Base-by-base conservation (phyloP, 2,113 vertebrate genomes). In the Steatornis caripensis region DNA sequence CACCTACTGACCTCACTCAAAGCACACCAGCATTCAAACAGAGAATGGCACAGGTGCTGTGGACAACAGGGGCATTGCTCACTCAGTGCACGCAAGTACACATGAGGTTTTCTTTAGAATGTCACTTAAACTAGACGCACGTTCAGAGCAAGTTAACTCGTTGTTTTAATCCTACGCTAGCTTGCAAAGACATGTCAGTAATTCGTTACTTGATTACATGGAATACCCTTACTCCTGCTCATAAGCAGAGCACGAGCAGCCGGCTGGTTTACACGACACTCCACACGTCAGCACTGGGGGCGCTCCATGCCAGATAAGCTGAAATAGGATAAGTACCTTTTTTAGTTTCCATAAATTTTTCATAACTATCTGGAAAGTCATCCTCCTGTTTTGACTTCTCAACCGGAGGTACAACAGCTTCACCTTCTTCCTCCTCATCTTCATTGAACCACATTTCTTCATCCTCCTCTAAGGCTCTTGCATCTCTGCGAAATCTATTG, bases 381-480 rank as follows among this genome's bases (percentile, higher is more conserved):
- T 99, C 99, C 84, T 99, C 99, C 80, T 99, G 97, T 80, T 99
- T 98, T 54, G 99, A 98, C 97, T 99, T 99, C 94, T 99, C 99
- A 64, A 97, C 97, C 15, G 98, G 97, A 87, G 98, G 97, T 51
- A 99, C 98, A 55, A 98, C 98, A 66, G 99, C 98, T 92, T 99
- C 99, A 3, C 98, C 98, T 81, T 99, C 99, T 4, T 99, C 99
- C 30, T 99, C 98, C 5, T 99, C 99, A 0, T 99, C 99, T 62
- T 99, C 99, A 89, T 99, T 99, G 97, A 99, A 99, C 99, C 99
- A 99, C 98, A 99, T 98, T 96, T 99, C 99, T 92, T 99, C 99
- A 45, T 99, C 99, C 37, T 99, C 99, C 41, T 99, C 99, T 94
- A 99, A 84, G 9, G 99, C 97, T 90, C 99, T 98, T 10, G 99